Conservation (phyloP, 2,888 invertebrate genomes). For the Drosophila differens region DNA sequence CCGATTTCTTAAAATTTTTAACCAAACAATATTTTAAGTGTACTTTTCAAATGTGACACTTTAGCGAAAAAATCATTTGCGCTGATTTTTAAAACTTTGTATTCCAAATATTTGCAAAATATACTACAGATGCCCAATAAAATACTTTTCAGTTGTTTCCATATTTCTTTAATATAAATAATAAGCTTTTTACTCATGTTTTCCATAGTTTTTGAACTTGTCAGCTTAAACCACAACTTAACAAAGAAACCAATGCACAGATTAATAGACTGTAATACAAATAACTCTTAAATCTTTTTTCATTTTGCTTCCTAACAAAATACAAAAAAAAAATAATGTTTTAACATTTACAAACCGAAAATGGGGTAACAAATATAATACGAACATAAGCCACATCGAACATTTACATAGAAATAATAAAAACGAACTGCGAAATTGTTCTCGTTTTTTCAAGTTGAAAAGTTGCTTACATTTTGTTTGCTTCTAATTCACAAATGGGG, state of each 20-base stretch:
- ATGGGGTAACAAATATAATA: slow-evolving; percentile 47
- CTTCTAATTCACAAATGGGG: slow-evolving; percentile 18
- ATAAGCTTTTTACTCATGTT: slow-evolving; percentile 73
- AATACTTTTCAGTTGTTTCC: background rate
- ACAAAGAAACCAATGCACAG: slow-evolving; percentile 78
- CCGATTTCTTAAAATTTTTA: background rate
- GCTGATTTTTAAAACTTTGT: background rate
- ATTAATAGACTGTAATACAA: slow-evolving; percentile 66
- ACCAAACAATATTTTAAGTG: background rate
- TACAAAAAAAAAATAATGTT: slow-evolving; percentile 38
- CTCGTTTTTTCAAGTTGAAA: background rate
- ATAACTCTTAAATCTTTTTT: slow-evolving; percentile 34
- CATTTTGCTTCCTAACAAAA: slow-evolving; percentile 16
- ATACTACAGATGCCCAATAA: background rate
- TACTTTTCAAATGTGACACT: background rate
- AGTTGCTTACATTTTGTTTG: slow-evolving; percentile 17
- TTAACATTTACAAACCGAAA: slow-evolving; percentile 59
- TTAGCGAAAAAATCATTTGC: background rate
- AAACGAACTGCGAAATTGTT: background rate
- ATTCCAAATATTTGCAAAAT: background rate
- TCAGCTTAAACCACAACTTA: slow-evolving; percentile 82
- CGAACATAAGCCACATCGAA: slow-evolving; percentile 67
- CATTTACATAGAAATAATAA: slow-evolving; percentile 33
- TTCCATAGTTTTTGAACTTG: slow-evolving; percentile 76
- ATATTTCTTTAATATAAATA: slow-evolving; percentile 72